Evolutionary conservation across 2,888 invertebrate species (phyloP).

Genomic region (Acleris laterana): DNA sequence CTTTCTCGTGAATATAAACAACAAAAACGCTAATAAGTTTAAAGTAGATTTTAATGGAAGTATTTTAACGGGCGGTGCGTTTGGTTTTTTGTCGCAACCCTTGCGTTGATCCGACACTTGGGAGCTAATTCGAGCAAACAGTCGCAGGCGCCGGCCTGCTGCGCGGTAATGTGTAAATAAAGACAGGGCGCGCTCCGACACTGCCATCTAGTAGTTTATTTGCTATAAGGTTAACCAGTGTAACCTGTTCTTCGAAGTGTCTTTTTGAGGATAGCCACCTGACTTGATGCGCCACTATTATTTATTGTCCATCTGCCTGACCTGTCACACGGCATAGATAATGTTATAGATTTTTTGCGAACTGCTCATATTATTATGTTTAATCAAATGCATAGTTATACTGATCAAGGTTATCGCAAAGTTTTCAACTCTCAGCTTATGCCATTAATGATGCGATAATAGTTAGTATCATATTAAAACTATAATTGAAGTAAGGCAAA

Average conservation of each 20-base stretch:
- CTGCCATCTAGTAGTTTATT: constrained; percentile 34
- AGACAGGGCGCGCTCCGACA: constrained; percentile 53
- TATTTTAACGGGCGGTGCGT: constrained; percentile 37
- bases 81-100: constrained; percentile 47
- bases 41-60: constrained; percentile 41
- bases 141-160: constrained; percentile 46
- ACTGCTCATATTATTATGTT: not conserved
- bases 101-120: constrained; percentile 55
- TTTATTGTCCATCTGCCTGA: constrained; percentile 24
- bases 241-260: constrained; percentile 24
- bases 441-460: too few species aligned
- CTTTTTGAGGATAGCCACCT: constrained; percentile 19
- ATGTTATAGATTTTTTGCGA: not conserved
- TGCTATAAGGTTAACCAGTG: constrained; percentile 31
- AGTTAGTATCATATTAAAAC: too few species aligned
- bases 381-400: too few species aligned
- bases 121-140: constrained; percentile 56
- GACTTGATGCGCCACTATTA: constrained; percentile 16
- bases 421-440: too few species aligned
- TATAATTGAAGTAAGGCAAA: too few species aligned
- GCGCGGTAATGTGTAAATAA: constrained; percentile 68
- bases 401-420: too few species aligned
- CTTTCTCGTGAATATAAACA: constrained; percentile 24
- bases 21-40: constrained; percentile 33
- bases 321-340: constrained; percentile 2